Conservation (phyloP, 2,797 vertebrate species). For the Apogon hyalosoma region DNA sequence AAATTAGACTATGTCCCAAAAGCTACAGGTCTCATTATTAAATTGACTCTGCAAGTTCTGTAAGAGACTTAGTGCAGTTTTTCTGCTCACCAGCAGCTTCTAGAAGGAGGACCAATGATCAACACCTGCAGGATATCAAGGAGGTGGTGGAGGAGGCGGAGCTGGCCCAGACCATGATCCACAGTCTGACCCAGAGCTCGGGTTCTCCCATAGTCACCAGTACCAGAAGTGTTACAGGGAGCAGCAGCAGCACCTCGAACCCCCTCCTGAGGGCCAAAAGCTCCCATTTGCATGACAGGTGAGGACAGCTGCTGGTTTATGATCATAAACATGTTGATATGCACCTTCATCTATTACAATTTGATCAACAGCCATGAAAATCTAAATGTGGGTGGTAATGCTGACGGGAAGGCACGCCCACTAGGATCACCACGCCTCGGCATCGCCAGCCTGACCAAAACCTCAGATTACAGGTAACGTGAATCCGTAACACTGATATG, state of each 20-base stretch:
- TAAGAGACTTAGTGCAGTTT: conserved; percentile 18
- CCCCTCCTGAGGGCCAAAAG: conserved; percentile 85
- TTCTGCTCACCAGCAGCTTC: conserved; percentile 54
- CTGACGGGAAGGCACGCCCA: conserved; percentile 90
- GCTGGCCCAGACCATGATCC: conserved; percentile 81
- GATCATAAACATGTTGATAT: background rate
- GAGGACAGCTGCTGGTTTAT: conserved; percentile 1
- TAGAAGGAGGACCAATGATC: conserved; percentile 82
- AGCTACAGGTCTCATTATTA: background rate
- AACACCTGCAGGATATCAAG: conserved; percentile 84
- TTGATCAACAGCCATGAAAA: conserved; percentile 84
- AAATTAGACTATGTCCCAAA: background rate
- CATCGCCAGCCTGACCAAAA: conserved; percentile 94
- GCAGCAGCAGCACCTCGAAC: conserved; percentile 75
- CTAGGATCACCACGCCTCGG: conserved; percentile 95
- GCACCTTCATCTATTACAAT: background rate
- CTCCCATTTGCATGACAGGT: conserved; percentile 86
- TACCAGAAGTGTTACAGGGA: conserved; percentile 88
- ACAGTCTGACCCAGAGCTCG: conserved; percentile 83
- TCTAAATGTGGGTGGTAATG: conserved; percentile 84
- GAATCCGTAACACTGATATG: background rate
- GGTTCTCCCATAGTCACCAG: conserved; percentile 83
- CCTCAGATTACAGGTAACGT: conserved; percentile 90
- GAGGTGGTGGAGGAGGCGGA: conserved; percentile 88
- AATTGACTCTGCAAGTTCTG: conserved; percentile 30